Evolutionary conservation across 2,113 vertebrate genomes (phyloP).

Genomic region (Aramus guarauna): DNA sequence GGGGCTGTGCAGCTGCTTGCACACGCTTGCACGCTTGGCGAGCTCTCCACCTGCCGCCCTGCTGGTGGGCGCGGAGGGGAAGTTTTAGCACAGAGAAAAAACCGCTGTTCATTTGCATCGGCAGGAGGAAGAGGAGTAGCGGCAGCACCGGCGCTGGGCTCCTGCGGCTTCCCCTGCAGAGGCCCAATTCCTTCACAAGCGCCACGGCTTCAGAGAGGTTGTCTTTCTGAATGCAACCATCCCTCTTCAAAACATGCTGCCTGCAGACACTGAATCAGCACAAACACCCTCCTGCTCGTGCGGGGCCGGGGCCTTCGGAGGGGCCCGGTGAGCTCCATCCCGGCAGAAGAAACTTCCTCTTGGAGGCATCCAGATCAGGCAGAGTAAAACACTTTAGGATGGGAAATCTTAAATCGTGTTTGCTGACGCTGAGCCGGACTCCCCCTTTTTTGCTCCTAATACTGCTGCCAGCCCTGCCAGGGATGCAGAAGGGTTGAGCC

Average conservation of each 20-base stretch:
- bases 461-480: not conserved
- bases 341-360: not conserved
- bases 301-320: fast-evolving
- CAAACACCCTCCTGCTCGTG: not conserved
- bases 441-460: not conserved
- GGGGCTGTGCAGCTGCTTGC: not conserved
- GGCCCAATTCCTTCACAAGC: not conserved
- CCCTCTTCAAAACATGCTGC: not conserved
- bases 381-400: not conserved
- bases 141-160: not conserved
- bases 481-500: not conserved
- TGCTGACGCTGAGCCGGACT: not conserved
- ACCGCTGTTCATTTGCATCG: not conserved
- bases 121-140: not conserved
- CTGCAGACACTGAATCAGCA: not conserved
- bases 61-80: not conserved
- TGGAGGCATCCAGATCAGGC: not conserved
- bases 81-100: not conserved
- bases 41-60: not conserved
- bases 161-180: fast-evolving
- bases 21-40: not conserved
- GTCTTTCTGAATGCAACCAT: fast-evolving
- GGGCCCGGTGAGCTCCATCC: not conserved
- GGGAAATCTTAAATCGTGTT: not conserved
- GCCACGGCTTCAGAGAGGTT: not conserved